Percentiles rank a stretch among this genome's conserved stretches.
phyloP scores from a whole-genome alignment of 2,797 vertebrate genomes.

The Enteromius viviparus region DNA sequence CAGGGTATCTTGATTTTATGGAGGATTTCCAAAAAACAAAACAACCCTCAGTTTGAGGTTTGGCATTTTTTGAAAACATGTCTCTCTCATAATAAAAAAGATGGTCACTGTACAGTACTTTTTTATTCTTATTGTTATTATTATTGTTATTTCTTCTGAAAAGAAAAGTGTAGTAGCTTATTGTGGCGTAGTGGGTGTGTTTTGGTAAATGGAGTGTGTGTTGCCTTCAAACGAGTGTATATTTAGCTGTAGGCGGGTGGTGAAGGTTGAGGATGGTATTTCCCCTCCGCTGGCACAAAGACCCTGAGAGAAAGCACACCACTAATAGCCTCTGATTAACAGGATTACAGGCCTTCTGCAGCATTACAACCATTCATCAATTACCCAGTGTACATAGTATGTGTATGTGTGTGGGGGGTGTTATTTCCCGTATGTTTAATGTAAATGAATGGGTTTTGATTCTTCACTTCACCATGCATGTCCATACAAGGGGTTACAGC shows the following conservation, averaged over 20 bases:
- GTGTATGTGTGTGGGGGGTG: conserved; percentile 36
- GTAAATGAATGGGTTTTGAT: conserved; percentile 43
- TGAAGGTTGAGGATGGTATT: conserved; percentile 39
- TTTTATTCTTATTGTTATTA: no score
- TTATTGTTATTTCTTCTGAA: neutral
- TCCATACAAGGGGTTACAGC: conserved; percentile 22
- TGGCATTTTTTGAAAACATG: neutral
- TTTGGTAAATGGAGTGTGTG: conserved; percentile 19
- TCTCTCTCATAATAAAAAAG: neutral
- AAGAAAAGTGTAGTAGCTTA: neutral
- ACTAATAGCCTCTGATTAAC: conserved; percentile 80
- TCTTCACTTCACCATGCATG: conserved; percentile 13
- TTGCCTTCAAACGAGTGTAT: conserved; percentile 26
- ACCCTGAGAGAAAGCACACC: conserved; percentile 45
- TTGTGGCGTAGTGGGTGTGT: neutral
- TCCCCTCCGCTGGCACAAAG: conserved; percentile 15
- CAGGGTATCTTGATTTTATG: conserved; percentile 22
- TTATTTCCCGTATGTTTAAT: conserved; percentile 53
- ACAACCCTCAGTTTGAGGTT: neutral
- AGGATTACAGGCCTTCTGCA: conserved; percentile 68
- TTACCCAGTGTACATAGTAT: conserved; percentile 61
- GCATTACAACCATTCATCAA: conserved; percentile 75
- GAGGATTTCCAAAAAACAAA: neutral
- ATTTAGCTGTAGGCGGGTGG: conserved; percentile 21
- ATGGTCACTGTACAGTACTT: neutral